Conservation (phyloP, 35 echinoderm and acorn worm species). For the Strongylocentrotus purpuratus region DNA sequence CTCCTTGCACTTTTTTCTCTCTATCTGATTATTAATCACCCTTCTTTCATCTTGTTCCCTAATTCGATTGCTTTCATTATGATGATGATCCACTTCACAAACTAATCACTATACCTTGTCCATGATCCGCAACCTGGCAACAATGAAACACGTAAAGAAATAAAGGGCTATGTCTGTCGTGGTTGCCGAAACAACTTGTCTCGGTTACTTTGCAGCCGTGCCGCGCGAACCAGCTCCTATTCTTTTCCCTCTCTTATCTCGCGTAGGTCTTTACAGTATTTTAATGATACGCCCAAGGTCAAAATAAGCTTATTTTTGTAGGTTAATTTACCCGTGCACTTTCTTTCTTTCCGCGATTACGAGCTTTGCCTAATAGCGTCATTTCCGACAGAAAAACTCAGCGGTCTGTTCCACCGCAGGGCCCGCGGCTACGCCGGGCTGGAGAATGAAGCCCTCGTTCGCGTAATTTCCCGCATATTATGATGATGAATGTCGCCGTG, state of each 20-base stretch:
- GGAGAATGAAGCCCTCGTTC: slow-evolving; percentile 40
- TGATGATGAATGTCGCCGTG: slow-evolving; percentile 40
- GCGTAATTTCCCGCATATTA: slow-evolving; percentile 43
- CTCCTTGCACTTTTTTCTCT: not conserved
- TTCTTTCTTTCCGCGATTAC: slow-evolving; percentile 31
- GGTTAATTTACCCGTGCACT: slow-evolving; percentile 41
- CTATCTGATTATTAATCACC: slow-evolving; percentile 14
- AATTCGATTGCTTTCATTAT: slow-evolving; percentile 40
- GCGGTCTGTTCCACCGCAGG: not conserved
- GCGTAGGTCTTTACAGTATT: slow-evolving; percentile 14
- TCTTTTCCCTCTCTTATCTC: not conserved
- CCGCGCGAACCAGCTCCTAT: not conserved
- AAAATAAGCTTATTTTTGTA: slow-evolving; percentile 38
- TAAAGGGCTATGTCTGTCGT: not conserved
- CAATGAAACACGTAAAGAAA: not conserved
- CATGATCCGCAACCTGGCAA: not conserved
- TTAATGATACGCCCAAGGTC: slow-evolving; percentile 26
- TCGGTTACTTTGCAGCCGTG: not conserved
- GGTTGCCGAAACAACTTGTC: slow-evolving; percentile 9
- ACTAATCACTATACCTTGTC: slow-evolving; percentile 33
- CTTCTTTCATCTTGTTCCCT: slow-evolving; percentile 20
- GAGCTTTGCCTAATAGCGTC: slow-evolving; percentile 40
- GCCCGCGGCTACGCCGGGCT: slow-evolving; percentile 16
- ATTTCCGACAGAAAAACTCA: slow-evolving; percentile 34
- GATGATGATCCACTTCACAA: not conserved